Percentiles rank a stretch among this genome's conserved stretches.
These are phyloP conservation scores for Lasioglossum marginatum DNA, from an alignment of 2,888 invertebrate species.

Conservation along the genomic window DNA sequence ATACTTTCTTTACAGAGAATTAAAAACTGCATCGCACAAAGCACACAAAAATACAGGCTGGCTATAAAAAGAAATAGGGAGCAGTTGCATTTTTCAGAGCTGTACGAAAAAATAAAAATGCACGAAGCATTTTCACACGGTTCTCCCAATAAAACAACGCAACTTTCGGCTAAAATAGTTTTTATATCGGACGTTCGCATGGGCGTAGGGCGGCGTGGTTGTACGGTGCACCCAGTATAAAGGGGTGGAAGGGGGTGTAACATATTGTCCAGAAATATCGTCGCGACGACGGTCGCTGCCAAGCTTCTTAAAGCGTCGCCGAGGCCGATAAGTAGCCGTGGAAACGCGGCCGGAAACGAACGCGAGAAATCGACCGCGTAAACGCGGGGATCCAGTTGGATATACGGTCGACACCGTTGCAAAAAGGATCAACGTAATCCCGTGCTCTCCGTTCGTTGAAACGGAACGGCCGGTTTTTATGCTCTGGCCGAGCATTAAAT, in stretches of 20 bases:
- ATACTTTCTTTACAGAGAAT: background rate
- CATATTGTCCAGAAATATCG: conserved; percentile 60
- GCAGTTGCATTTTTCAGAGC: background rate
- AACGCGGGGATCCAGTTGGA: background rate
- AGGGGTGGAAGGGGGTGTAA: conserved; percentile 1
- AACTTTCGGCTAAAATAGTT: background rate
- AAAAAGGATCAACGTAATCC: conserved; percentile 11
- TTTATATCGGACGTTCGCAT: background rate
- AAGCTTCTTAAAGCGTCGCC: conserved; percentile 37
- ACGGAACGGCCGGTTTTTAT: background rate
- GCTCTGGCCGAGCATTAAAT: background rate
- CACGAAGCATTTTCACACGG: background rate
- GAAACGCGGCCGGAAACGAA: conserved; percentile 23
- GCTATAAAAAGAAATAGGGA: background rate
- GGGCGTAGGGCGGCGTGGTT: background rate
- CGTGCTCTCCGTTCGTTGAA: background rate
- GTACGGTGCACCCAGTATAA: background rate
- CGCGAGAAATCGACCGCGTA: background rate
- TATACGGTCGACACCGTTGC: background rate
- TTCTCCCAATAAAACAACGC: background rate
- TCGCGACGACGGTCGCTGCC: conserved; percentile 23
- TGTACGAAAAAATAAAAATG: background rate
- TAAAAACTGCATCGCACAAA: background rate
- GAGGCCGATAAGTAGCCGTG: conserved; percentile 35
- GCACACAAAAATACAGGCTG: background rate